phyloP scores from a whole-genome alignment of 92 coral and sea anemone genomes.

The Blastomussa wellsi region DNA sequence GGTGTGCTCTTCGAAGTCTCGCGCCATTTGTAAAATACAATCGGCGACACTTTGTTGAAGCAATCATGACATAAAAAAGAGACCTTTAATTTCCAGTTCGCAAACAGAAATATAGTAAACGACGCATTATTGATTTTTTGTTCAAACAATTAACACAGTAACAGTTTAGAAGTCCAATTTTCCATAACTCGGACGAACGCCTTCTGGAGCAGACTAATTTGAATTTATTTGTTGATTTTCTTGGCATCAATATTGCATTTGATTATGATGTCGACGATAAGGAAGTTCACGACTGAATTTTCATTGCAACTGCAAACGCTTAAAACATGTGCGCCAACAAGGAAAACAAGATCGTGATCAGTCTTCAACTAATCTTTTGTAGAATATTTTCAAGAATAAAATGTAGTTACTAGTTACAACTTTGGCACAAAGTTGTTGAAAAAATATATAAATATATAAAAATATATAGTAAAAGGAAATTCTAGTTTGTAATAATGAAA shows the following conservation, averaged over 20 bases:
- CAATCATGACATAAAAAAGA: background rate
- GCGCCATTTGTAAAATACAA: background rate
- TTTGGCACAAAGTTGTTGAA: background rate
- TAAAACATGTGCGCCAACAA: background rate
- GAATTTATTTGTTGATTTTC: background rate
- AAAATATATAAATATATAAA: too few species aligned
- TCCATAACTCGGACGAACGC: background rate
- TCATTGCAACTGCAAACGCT: background rate
- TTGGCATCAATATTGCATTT: background rate
- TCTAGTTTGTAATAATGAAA: background rate
- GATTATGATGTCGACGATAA: background rate
- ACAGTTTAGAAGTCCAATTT: background rate
- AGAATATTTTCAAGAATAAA: background rate
- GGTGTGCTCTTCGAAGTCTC: background rate
- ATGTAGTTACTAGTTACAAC: constrained; percentile 17
- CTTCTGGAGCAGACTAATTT: constrained; percentile 2
- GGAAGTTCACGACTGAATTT: too few species aligned
- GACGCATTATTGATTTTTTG: constrained; percentile 10
- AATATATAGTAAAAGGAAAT: background rate
- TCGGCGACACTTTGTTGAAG: background rate
- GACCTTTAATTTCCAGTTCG: background rate
- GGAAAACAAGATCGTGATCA: constrained; percentile 8
- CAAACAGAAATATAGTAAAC: background rate
- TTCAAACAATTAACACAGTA: background rate
- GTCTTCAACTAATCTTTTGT: background rate